A percentile compares a stretch with the other conserved stretches of the same genome.
phyloP scores from a whole-genome alignment of 2,113 vertebrate species.

The Penelope pileata region DNA sequence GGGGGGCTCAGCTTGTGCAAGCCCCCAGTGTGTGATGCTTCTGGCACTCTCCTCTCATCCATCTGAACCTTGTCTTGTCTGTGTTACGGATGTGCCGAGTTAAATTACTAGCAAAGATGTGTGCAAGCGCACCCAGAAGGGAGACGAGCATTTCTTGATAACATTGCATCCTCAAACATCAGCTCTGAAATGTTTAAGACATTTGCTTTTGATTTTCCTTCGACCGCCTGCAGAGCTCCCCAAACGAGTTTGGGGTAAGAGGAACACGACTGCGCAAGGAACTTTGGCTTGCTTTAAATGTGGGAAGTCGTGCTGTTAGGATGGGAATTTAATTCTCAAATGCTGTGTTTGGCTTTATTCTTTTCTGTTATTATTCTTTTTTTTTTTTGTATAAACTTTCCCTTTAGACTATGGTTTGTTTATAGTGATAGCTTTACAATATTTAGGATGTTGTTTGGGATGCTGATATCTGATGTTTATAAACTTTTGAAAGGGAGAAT shows the following conservation, averaged over 20 bases:
- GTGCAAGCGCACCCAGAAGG: neutral
- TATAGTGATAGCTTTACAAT: neutral
- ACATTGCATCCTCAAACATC: neutral
- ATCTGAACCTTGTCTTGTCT: neutral
- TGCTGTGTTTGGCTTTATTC: neutral
- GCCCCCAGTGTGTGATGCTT: neutral
- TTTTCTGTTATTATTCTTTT: neutral
- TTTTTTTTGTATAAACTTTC: neutral
- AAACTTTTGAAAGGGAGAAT: neutral
- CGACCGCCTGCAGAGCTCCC: neutral
- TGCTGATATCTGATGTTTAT: neutral
- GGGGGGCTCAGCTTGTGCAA: neutral
- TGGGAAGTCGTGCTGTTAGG: neutral
- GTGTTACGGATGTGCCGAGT: neutral
- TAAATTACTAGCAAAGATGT: neutral
- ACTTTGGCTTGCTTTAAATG: neutral
- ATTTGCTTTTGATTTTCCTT: constrained; percentile 10
- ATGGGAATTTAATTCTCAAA: neutral
- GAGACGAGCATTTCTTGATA: neutral
- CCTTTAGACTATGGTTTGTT: neutral
- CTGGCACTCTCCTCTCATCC: neutral
- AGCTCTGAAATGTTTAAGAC: neutral
- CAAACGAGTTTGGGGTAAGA: neutral
- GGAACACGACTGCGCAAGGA: neutral
- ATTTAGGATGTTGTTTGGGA: neutral